These are phyloP conservation scores for Danio aesculapii DNA, from an alignment of 2,797 vertebrate species.

Conservation along the genomic window DNA sequence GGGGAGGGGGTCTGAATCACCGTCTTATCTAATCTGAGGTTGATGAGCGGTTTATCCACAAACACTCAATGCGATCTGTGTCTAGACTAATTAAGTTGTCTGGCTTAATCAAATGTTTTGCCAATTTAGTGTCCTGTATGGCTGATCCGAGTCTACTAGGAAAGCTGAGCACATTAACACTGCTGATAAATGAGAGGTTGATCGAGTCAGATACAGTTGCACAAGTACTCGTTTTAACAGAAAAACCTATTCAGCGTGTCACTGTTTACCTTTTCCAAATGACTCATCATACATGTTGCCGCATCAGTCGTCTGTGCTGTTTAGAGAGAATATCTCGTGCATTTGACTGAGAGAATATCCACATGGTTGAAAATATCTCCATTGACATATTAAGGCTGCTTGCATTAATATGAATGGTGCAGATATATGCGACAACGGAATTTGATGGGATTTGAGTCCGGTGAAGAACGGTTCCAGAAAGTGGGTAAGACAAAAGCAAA, in stretches of 20 bases:
- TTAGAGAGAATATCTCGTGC: not conserved
- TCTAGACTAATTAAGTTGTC: slow-evolving; percentile 38
- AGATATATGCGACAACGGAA: too few relatives aligned
- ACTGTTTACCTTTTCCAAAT: slow-evolving; percentile 19
- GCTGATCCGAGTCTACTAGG: not conserved
- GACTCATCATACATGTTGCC: not conserved
- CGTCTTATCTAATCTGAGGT: slow-evolving; percentile 21
- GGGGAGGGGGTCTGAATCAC: slow-evolving; percentile 3
- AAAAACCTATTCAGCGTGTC: slow-evolving; percentile 7
- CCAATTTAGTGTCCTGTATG: slow-evolving; percentile 26
- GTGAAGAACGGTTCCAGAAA: too few relatives aligned
- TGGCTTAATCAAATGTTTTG: slow-evolving; percentile 33
- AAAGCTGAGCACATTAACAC: slow-evolving; percentile 17
- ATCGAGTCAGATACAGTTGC: slow-evolving; percentile 1
- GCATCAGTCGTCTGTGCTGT: not conserved
- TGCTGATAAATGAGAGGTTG: slow-evolving; percentile 29
- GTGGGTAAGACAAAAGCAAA: too few relatives aligned
- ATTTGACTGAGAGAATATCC: not conserved
- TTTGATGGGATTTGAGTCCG: too few relatives aligned
- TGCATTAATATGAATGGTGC: not conserved
- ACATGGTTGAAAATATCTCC: slow-evolving; percentile 9
- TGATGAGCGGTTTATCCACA: slow-evolving; percentile 37
- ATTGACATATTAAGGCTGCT: slow-evolving; percentile 5
- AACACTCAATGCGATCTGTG: slow-evolving; percentile 5
- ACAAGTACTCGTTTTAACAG: not conserved